Evolutionary conservation across 2,113 vertebrate species (phyloP), one percentile per base, ranked within the genome.

Genomic region (Gobius niger): DNA sequence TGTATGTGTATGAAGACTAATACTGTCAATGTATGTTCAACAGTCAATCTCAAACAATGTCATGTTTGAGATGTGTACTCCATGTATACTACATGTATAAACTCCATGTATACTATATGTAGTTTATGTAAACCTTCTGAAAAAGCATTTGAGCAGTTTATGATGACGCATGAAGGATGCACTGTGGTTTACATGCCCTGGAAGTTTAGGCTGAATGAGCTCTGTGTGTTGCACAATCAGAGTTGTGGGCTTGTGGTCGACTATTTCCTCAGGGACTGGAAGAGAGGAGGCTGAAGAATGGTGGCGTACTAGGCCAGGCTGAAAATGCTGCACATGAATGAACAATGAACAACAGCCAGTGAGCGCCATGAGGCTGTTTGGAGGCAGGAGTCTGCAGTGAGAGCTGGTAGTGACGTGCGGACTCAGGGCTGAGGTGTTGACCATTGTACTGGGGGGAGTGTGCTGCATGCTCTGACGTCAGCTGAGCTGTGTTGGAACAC

Each of bases 341-440:
- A 85, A 91, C 91, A 91, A 91, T 88, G 87, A 89, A 90, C 90
- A 92, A 89, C 85, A 81, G 74, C 70, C 68, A 77, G 77, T 84
- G 82, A 87, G 88, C 81, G 85, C 75, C 76, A 46, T 65, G 76
- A 16, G 57, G 53, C 50, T 64, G 67, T 63, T 70, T 57, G 60
- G 65, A 67, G 68, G 53, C 40, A 81, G 16, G 61, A 63, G n/a
- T 2, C 49, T 19, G 52, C 54, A 61, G 62, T 68, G 64, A 76
- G 81, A 64, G 74, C 65, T 47, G 67, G 47, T 47, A 11, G 68
- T 85, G 84, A 80, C 70, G 69, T 70, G 78, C 59, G 66, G 47
- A 44, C 67, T 41, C 60, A 68, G 19, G 77, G 65, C 46, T 44
- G 62, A 71, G 44, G 61, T 50, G 70, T 51, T 72, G 51, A 53